Percentiles rank a stretch among this genome's conserved stretches.
phyloP scores from a whole-genome alignment of 2,888 invertebrate species.

The Hypolimnas misippus region DNA sequence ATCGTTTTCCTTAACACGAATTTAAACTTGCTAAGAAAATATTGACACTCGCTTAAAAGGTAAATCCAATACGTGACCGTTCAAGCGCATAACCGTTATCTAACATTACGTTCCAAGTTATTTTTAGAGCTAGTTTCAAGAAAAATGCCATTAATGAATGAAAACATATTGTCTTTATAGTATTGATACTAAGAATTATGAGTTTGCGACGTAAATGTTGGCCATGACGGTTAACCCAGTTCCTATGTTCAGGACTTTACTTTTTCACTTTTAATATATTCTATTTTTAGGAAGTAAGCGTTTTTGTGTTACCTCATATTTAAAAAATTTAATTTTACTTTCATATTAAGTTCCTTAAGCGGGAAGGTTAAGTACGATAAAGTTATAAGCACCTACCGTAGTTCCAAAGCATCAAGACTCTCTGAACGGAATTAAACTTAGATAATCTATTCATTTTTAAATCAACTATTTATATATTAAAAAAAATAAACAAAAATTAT shows the following conservation, averaged over 20 bases:
- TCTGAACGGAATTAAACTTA: no score
- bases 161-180: conserved; percentile 23
- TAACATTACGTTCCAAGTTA: conserved; percentile 28
- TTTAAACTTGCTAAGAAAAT: conserved; percentile 40
- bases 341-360: no score
- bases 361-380: no score
- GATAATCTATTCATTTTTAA: no score
- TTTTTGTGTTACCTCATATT: no score
- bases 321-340: no score
- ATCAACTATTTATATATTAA: no score
- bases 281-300: no score
- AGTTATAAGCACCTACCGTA: no score
- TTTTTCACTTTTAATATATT: neutral
- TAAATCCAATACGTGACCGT: conserved; percentile 18
- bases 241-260: neutral
- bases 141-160: conserved; percentile 9
- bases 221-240: conserved; percentile 16
- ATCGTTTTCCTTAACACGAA: conserved; percentile 20
- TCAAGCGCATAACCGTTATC: conserved; percentile 39
- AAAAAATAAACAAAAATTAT: no score
- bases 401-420: no score
- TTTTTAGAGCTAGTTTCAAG: conserved; percentile 34
- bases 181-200: conserved; percentile 20
- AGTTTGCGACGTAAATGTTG: conserved; percentile 28
- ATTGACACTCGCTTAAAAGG: conserved; percentile 46